These are phyloP conservation scores for Pantelozetes paolii DNA, from an alignment of 2,888 invertebrate genomes.

Conservation along the genomic window DNA sequence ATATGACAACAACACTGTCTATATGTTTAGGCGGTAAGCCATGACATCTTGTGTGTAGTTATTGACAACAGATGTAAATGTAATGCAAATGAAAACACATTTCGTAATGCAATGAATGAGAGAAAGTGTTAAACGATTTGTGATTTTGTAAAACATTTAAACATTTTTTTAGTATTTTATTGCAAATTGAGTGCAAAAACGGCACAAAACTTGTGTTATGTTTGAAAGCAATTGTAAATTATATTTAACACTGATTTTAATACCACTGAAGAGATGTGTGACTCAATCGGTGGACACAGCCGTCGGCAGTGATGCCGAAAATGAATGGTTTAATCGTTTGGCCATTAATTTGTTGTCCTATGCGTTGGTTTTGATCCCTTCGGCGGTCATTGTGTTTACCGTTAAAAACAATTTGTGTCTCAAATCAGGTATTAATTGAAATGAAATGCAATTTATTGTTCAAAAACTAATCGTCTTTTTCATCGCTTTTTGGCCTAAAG, in stretches of 20 bases:
- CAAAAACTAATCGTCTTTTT: constrained; percentile 17
- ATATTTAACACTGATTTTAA: too few species aligned
- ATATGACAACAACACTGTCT: too few species aligned
- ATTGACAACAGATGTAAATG: neutral
- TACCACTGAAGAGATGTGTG: too few species aligned
- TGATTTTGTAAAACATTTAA: too few species aligned
- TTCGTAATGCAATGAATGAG: neutral
- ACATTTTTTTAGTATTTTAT: too few species aligned
- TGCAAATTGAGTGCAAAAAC: too few species aligned
- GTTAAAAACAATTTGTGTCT: constrained; percentile 41
- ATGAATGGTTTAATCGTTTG: constrained; percentile 68
- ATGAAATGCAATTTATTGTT: neutral
- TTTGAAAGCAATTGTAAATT: too few species aligned
- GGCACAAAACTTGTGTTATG: too few species aligned
- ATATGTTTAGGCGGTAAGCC: too few species aligned
- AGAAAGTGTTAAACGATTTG: neutral
- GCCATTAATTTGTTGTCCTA: constrained; percentile 79
- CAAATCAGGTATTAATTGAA: constrained; percentile 11
- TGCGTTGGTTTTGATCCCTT: constrained; percentile 79
- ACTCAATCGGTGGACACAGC: too few species aligned
- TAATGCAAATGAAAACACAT: neutral
- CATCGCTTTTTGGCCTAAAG: constrained; percentile 38
- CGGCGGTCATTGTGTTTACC: constrained; percentile 51
- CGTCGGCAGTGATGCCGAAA: neutral
- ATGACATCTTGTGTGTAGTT: too few species aligned